Evolutionary conservation across 2,113 vertebrate genomes (phyloP), one percentile per base, ranked within the genome.

Genomic region (Naja naja): DNA sequence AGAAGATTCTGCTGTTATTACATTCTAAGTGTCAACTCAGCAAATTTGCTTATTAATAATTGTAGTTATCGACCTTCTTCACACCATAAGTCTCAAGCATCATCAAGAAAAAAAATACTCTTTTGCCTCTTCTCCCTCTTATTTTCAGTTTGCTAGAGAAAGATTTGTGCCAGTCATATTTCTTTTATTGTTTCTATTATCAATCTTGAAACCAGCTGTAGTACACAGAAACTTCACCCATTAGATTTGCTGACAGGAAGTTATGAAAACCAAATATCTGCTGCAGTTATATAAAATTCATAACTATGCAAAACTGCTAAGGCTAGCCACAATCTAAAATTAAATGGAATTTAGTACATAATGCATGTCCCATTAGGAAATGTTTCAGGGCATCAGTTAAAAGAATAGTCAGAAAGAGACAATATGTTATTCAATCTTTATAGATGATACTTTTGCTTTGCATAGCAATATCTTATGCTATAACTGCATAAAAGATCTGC

Each of bases 71-170:
- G n/a, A 96, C 92, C 94, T 92, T 95, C 91, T 92, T 87, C 14
- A 53, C 22, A 69, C 52, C 90, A 81, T 95, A 87, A 95, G 89
- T 94, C 93, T 91, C 34, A 85, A 89, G 58, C 89, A 87, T 18
- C 60, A 95, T 96, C 93, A 96, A 96, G 87, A 23, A 92, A 94
- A 94, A 22, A 27, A 25, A 9, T 90, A 53, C 91, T 85, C 88
- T 95, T 92, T 94, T 95, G 90, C 52, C n/a, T 91, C 90, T 55
- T 87, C 53, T 93, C 89, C 90, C 89, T 93, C 49, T 69, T 91
- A 94, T 92, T 94, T 93, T 93, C 89, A 91, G 53, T 86, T 85
- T 90, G 85, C 52, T 60, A 90, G 87, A 43, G 90, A 94, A 95
- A 93, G 64, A 74, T 58, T 91, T 69, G 64, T 53, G 54, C 18